These are phyloP conservation scores for Zygogramma bicolorata DNA, from an alignment of 2,888 invertebrate species.

Conservation along the genomic window DNA sequence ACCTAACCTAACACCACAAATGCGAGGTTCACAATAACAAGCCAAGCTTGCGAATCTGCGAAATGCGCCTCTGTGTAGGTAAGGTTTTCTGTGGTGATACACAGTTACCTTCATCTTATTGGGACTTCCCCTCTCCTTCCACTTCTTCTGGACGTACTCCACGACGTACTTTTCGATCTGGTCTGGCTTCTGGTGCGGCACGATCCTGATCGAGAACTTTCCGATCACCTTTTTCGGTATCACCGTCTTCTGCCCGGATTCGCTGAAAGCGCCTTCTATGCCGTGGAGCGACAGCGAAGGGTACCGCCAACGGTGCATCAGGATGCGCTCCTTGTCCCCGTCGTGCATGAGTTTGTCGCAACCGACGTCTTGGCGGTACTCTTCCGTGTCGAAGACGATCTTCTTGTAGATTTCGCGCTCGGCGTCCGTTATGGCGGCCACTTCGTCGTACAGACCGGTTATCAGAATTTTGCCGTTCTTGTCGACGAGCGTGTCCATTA, in stretches of 20 bases:
- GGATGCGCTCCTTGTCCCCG: slow-evolving; percentile 82
- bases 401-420: slow-evolving; percentile 81
- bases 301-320: slow-evolving; percentile 96
- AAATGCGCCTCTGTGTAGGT: too few species aligned
- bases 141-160: slow-evolving; percentile 81
- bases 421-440: slow-evolving; percentile 76
- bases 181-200: slow-evolving; percentile 92
- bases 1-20: too few species aligned
- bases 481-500: slow-evolving; percentile 88
- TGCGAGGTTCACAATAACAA: too few species aligned
- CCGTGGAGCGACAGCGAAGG: slow-evolving; percentile 95
- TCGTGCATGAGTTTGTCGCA: slow-evolving; percentile 78
- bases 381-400: slow-evolving; percentile 88
- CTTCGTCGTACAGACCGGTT: slow-evolving; percentile 86
- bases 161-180: slow-evolving; percentile 85
- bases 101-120: slow-evolving; percentile 81
- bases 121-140: slow-evolving; percentile 84
- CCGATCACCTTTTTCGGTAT: slow-evolving; percentile 94
- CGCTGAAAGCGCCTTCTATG: slow-evolving; percentile 90
- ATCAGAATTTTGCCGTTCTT: slow-evolving; percentile 88
- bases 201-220: slow-evolving; percentile 96
- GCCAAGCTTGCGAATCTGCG: too few species aligned
- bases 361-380: slow-evolving; percentile 82
- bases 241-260: slow-evolving; percentile 94
- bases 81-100: too few species aligned